Base-by-base conservation (phyloP, 37 sponge, comb jelly and placozoan genomes). In the Tethya wilhelma region DNA sequence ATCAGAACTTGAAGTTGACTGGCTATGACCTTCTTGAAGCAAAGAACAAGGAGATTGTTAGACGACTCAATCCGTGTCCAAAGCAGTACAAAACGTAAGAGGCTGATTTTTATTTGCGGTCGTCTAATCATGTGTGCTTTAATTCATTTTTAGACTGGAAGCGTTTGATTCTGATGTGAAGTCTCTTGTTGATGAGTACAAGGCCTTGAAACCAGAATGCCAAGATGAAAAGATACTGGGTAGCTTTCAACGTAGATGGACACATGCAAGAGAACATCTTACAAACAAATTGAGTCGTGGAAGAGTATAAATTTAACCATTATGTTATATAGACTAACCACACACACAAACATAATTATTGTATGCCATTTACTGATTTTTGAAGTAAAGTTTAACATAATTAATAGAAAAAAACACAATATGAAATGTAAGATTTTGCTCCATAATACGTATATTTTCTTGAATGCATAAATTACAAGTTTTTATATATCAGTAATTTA, bases 21-120 rank as follows among this genome's bases (percentile, higher is more conserved):
- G 93, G 89, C 1, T 92, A 84, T 36, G 67, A 80, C 44, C 67
- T 84, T 4, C 71, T 92, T 31, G 93, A 92, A 43, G 78, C 69
- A 6, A 73, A 58, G 22, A 92, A 84, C 71, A 79, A 58, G n/a
- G 82, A 81, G 31, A 75, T 92, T 32, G 78, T 87, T 0, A 67
- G 89, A 43, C 79, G 45, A 49, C 38, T 78, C 22, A 75, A 84
- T 9, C 93, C 88, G 41, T 84, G 93, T 60, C 86, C 88, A 63
- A 87, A 84, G 37, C 84, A 83, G 46, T 92, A 79, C 72, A 87
- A 92, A 68, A 84, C 40, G 84, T 74, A 39, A 36, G 74, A 12
- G n/a, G 29, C 4, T 4, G 14, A 71, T 45, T 71, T 6, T 11
- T 9, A 11, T 4, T 38, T 12, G 28, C 5, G 11, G 4, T 45